Base-by-base conservation (phyloP, 2,888 invertebrate genomes). In the Drosophila anomalata region DNA sequence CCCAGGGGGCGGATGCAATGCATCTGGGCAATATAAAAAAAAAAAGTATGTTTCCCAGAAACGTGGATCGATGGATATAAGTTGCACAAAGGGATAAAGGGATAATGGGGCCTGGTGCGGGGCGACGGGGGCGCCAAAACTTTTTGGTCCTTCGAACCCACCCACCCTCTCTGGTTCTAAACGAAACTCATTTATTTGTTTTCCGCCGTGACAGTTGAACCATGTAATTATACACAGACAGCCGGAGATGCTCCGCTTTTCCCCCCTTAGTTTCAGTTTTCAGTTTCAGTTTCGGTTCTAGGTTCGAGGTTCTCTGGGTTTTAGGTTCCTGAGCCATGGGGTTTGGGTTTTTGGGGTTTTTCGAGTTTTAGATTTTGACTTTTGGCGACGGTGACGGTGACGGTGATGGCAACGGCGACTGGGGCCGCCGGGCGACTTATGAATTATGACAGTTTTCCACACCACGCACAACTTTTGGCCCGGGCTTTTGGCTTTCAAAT, bases 391-490 rank as follows among this genome's bases (percentile, higher is more conserved):
- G 26, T 26, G 26, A 29, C 26, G 29, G 29, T 9, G 29, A 29
- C 29, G 29, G 9, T 9, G 29, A 29, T 9, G 29, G 29, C 29
- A 9, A 29, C 39, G 48, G 69, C 65, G 77, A 73, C 76, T 85
- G 46, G 22, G 24, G 48, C 20, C 12, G n/a, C 36, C n/a, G 17
- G 48, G 69, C 65, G 77, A 75, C 76, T 85, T 79, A 85, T 85
- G 82, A 82, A 85, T 85, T 82, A 82, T 82, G 82, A 82, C 85
- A 82, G 85, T 85, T 82, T 85, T 75, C 77, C 82, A 79, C 85
- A 79, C 76, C 77, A 81, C 73, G 85, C 82, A 79, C 74, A 82
- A 82, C 82, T 82, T 82, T 85, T 70, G 77, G 77, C 62, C 65
- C 51, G 61, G 69, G 76, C 81, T 82, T 82, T 85, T 76, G 41